Base-by-base conservation (phyloP, 2,888 invertebrate genomes). In the Pantelozetes paolii region DNA sequence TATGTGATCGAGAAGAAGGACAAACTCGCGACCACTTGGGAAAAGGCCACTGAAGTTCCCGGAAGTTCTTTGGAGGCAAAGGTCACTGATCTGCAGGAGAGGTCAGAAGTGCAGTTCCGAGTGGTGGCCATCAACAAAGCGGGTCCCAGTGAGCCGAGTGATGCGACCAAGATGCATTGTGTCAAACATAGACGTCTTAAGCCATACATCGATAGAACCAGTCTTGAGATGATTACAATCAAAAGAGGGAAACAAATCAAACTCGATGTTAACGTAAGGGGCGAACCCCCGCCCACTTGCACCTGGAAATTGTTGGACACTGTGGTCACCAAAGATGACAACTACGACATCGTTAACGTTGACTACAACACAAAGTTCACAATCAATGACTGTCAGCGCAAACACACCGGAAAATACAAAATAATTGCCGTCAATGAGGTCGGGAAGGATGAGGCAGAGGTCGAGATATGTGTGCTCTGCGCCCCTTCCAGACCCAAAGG, bases 81-180 rank as follows among this genome's bases (percentile, higher is more conserved):
- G 81, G 89, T 94, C 32, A 88, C 88, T 64, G 92, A 90, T 77
- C 84, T 96, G 32, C 93, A 92, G 77, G 94, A 95, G 84, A 89
- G 91, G 75, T 90, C 90, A 76, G 94, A 95, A 83, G 93, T 90
- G 82, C 91, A 94, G 83, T 97, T 97, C 88, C 86, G 94, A 1
- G 90, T 95, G 3, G 90, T 91, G 81, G 99, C 99, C 1, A 88
- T 96, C 54, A 99, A 99, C 84, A 93, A 94, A 83, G 96, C 93
- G 57, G 99, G 99, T 18, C 90, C 90, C 57, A 91, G 92, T 81
- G 92, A 93, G 82, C 91, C 94, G 8, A 92, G 92, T 30, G 89
- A 90, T 59, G 87, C 92, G 81, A 89, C 75, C 3, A 69, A 73
- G n/a, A 71, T 71, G 28, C 93, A 94, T 80, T 88, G 90, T 71